Evolutionary conservation across 1,140 invertebrate genomes (phyloP).

Genomic region (Colletes gigas): DNA sequence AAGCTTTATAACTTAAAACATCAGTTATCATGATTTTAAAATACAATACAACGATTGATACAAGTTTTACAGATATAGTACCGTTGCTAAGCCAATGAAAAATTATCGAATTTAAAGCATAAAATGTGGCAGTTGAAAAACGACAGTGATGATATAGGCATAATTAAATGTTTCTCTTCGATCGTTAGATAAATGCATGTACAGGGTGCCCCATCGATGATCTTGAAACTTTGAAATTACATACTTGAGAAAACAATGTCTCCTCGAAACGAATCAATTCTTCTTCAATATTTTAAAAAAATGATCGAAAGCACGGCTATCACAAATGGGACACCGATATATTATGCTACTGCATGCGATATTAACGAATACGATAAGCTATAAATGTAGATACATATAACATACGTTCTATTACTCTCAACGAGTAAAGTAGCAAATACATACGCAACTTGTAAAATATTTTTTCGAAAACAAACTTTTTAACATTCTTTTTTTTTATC

Average conservation of each 20-base stretch:
- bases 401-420: slow-evolving; percentile 56
- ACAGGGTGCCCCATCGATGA: neutral
- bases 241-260: neutral
- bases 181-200: slow-evolving; percentile 15
- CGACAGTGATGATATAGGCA: neutral
- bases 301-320: neutral
- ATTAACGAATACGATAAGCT: slow-evolving; percentile 66
- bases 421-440: slow-evolving; percentile 61
- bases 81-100: neutral
- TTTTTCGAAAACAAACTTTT: slow-evolving; percentile 49
- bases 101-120: neutral
- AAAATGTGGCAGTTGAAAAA: slow-evolving; percentile 16
- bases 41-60: neutral
- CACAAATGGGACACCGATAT: neutral
- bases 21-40: neutral
- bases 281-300: neutral
- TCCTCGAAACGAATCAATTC: neutral
- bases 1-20: neutral
- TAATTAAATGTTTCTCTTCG: slow-evolving; percentile 9
- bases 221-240: neutral
- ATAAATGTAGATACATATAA: slow-evolving; percentile 65
- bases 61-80: neutral
- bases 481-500: neutral
- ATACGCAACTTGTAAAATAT: slow-evolving; percentile 55
- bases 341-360: slow-evolving; percentile 49